These are phyloP conservation scores for Gallirallus australis DNA, from an alignment of 2,797 vertebrate species.

Conservation along the genomic window DNA sequence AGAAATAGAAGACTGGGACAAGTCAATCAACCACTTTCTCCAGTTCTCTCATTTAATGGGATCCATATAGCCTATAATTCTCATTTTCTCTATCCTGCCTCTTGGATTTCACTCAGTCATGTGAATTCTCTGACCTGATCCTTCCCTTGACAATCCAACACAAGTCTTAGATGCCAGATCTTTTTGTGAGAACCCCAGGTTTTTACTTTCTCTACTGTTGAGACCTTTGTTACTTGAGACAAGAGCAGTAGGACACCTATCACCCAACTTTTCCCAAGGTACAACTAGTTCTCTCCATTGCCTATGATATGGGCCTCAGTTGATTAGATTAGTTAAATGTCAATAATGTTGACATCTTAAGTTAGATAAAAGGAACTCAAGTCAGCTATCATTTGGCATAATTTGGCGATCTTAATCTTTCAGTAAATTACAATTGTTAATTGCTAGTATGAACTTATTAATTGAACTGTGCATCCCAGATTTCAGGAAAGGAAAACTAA, in stretches of 20 bases:
- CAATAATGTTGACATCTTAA: slow-evolving; percentile 15
- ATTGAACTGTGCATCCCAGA: neutral
- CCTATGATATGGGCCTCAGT: neutral
- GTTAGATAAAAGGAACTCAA: slow-evolving; percentile 41
- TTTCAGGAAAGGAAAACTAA: slow-evolving; percentile 7
- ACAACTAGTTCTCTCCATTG: neutral
- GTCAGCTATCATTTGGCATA: slow-evolving; percentile 12
- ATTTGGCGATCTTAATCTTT: slow-evolving; percentile 47
- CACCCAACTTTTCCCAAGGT: neutral
- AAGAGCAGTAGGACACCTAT: neutral
- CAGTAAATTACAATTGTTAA: slow-evolving; percentile 26
- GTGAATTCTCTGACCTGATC: slow-evolving; percentile 11
- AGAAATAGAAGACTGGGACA: neutral
- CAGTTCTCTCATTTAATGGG: neutral
- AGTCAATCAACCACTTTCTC: neutral
- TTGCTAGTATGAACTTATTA: slow-evolving; percentile 18
- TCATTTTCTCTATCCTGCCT: neutral
- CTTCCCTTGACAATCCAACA: neutral
- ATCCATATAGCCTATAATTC: neutral
- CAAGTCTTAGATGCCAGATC: neutral
- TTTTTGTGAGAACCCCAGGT: neutral
- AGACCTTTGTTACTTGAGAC: slow-evolving; percentile 30
- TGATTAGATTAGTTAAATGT: slow-evolving; percentile 28
- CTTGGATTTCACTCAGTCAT: slow-evolving; percentile 23
- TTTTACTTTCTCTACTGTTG: neutral